Evolutionary conservation across 2,797 vertebrate species (phyloP).

Genomic region (Gymnothorax javanicus): DNA sequence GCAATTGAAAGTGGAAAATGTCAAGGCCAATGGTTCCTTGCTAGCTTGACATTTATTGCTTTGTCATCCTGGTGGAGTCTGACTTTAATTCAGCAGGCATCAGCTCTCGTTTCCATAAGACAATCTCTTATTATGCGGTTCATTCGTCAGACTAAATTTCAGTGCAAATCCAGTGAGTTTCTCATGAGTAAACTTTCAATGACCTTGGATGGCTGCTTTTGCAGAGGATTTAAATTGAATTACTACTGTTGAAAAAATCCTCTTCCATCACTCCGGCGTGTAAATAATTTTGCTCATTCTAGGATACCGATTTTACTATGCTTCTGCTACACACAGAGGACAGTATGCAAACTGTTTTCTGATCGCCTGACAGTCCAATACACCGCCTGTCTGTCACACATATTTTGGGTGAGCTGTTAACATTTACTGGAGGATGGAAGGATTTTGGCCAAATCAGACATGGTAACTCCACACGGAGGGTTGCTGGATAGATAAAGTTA

Average conservation of each 20-base stretch:
- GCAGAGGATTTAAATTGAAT: not conserved
- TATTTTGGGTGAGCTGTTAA: too few relatives aligned
- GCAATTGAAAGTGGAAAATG: conserved; percentile 25
- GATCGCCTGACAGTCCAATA: too few relatives aligned
- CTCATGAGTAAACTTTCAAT: not conserved
- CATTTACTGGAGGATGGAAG: too few relatives aligned
- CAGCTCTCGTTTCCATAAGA: conserved; percentile 47
- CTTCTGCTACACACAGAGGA: too few relatives aligned
- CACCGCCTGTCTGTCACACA: too few relatives aligned
- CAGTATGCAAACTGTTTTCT: too few relatives aligned
- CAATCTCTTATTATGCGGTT: conserved; percentile 51
- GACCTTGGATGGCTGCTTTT: not conserved
- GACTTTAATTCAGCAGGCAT: conserved; percentile 62
- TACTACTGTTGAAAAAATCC: not conserved
- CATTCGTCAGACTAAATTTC: conserved; percentile 49
- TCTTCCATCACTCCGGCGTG: not conserved
- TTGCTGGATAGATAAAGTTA: too few relatives aligned
- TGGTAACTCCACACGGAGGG: too few relatives aligned
- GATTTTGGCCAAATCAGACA: too few relatives aligned
- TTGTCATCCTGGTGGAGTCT: conserved; percentile 48
- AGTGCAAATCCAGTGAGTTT: conserved; percentile 35
- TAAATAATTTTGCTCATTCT: not conserved
- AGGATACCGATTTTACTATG: not conserved
- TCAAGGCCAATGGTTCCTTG: conserved; percentile 48
- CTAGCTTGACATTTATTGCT: conserved; percentile 34